A percentile compares a stretch with the other conserved stretches of the same genome.
Evolutionary conservation across 2,888 invertebrate species (phyloP).

Genomic region (Plebejus melissa): DNA sequence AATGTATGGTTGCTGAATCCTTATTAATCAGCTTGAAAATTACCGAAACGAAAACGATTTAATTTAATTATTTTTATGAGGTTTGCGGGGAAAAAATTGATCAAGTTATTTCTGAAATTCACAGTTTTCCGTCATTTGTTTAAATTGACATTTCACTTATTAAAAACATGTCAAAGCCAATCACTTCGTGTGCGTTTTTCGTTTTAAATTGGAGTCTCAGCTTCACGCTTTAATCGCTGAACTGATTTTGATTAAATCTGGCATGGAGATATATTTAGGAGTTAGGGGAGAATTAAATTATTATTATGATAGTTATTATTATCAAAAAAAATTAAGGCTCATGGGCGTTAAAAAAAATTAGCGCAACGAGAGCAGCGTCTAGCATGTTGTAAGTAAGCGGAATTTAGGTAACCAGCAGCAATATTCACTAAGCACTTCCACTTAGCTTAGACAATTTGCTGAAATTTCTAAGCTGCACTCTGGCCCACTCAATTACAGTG

Average conservation of each 20-base stretch:
- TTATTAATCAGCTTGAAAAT: neutral
- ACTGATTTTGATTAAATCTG: no score
- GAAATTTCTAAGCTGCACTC: constrained; percentile 10
- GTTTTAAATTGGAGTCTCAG: no score
- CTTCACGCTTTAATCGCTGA: no score
- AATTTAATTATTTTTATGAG: neutral
- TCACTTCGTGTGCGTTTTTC: no score
- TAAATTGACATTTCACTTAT: no score
- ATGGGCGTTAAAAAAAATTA: neutral
- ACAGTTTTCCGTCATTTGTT: no score
- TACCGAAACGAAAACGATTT: neutral
- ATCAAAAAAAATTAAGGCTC: no score
- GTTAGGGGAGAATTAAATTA: no score
- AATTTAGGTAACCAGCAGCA: neutral
- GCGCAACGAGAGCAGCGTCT: neutral
- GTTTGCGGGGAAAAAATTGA: neutral
- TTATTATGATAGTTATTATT: no score
- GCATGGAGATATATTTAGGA: no score
- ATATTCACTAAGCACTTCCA: neutral
- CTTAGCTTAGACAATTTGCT: constrained; percentile 5
- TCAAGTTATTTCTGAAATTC: neutral
- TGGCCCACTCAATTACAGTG: neutral
- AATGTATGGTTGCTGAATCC: neutral
- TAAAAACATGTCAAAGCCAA: no score
- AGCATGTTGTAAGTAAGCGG: neutral